phyloP scores from a whole-genome alignment of 2,797 vertebrate genomes.

The Fringilla coelebs region DNA sequence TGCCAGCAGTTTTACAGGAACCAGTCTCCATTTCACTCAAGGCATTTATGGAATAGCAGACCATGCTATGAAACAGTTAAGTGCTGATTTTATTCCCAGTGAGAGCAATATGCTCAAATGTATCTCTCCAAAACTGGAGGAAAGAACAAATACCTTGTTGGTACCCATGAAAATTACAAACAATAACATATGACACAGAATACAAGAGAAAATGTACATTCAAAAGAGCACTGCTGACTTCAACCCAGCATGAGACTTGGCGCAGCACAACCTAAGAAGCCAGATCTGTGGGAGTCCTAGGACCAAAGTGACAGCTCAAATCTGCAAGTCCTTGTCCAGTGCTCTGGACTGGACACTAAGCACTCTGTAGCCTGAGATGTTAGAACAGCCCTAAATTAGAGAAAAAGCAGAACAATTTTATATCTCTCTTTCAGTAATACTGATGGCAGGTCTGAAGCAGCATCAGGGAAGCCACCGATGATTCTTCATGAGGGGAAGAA shows the following conservation, averaged over 20 bases:
- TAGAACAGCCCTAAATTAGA: neutral
- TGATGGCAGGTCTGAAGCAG: neutral
- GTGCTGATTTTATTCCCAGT: constrained; percentile 34
- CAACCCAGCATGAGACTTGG: neutral
- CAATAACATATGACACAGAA: neutral
- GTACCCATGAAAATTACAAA: neutral
- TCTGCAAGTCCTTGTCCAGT: neutral
- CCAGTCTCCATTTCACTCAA: neutral
- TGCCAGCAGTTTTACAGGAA: neutral
- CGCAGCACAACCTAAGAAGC: neutral
- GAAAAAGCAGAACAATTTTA: neutral
- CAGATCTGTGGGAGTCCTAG: neutral
- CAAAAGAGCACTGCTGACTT: neutral
- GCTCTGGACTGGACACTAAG: neutral
- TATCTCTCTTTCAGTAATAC: neutral
- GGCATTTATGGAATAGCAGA: neutral
- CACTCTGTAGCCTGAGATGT: neutral
- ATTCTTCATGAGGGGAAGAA: neutral
- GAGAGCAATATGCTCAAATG: constrained; percentile 47
- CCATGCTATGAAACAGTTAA: neutral
- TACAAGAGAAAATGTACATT: neutral
- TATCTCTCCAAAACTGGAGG: constrained; percentile 33
- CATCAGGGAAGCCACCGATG: neutral
- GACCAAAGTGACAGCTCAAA: neutral
- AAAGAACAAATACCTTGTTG: neutral